Base-by-base conservation (phyloP, 2,113 vertebrate species). In the Uria lomvia region DNA sequence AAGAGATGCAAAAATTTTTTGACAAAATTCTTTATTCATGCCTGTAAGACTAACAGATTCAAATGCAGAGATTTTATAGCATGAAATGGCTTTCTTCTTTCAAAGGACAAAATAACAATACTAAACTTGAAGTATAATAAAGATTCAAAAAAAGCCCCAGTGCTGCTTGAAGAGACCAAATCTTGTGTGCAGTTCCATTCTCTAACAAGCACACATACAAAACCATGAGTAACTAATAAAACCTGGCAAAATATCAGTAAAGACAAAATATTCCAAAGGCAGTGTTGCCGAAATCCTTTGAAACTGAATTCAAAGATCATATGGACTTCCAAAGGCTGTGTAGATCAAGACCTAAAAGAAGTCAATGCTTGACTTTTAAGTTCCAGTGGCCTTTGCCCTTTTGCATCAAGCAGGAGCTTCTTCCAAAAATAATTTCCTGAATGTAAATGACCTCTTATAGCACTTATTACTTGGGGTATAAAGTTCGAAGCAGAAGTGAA, bases 371-470 rank as follows among this genome's bases (percentile, higher is more conserved):
- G 47, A 32, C 66, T 89, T 89, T 73, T 27, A 78, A 56, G 56
- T 75, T 81, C 66, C 67, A 84, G 23, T 70, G 81, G 76, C 85
- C 90, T 88, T 94, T 93, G 74, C 49, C 82, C 74, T 94, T 93
- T 91, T 72, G 78, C 71, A 70, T 82, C 85, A 93, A 86, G 90
- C 58, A 92, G 78, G 49, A 88, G 26, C 78, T 85, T 82, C 87
- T 96, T 95, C 85, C 84, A 90, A 79, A 96, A 95, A 93, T 90
- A 94, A 88, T 94, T 93, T 95, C 78, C 90, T 95, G 85, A 65
- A 88, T 86, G 85, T 71, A 92, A 92, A 94, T 72, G 81, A 84
- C 87, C 81, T 85, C 71, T 78, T 93, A 63, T 63, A 76, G 92
- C 86, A 68, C 81, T 78, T 88, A 82, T 60, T 90, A 63, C 90